Conservation (phyloP, 1,140 invertebrate species). For the Ladona fulva region DNA sequence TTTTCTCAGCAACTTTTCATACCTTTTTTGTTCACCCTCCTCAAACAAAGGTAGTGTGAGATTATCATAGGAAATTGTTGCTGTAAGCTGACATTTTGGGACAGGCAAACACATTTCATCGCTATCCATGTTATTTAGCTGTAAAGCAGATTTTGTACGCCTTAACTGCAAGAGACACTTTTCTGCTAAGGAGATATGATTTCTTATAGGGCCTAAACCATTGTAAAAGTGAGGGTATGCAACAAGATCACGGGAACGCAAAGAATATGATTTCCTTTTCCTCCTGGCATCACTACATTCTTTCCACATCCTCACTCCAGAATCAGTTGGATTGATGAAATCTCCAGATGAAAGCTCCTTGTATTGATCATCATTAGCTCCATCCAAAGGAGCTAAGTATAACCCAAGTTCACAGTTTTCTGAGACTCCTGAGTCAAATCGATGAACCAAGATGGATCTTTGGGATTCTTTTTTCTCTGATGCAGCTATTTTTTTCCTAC, state of each 20-base stretch:
- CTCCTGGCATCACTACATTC: slow-evolving; percentile 27
- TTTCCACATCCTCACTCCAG: slow-evolving; percentile 34
- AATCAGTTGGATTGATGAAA: slow-evolving; percentile 30
- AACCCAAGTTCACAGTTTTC: slow-evolving; percentile 40
- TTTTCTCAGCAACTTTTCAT: slow-evolving; percentile 4
- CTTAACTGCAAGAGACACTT: slow-evolving; percentile 35
- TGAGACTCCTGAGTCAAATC: slow-evolving; percentile 39
- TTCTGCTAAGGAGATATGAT: slow-evolving; percentile 38
- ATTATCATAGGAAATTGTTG: slow-evolving; percentile 36
- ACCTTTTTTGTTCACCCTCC: slow-evolving; percentile 21
- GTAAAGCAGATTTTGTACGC: slow-evolving; percentile 35
- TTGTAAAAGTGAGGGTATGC: slow-evolving; percentile 38
- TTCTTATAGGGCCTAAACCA: slow-evolving; percentile 37
- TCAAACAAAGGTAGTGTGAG: slow-evolving; percentile 21
- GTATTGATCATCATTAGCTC: background rate
- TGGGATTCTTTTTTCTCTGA: too few relatives aligned
- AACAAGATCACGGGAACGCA: slow-evolving; percentile 30
- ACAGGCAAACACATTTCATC: slow-evolving; percentile 34
- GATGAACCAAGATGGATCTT: slow-evolving; percentile 21
- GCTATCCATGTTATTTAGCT: slow-evolving; percentile 31
- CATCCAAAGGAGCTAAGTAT: slow-evolving; percentile 26
- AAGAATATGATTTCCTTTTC: too few relatives aligned
- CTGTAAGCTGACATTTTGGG: slow-evolving; percentile 35
- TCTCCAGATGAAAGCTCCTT: background rate
- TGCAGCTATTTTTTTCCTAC: too few relatives aligned